phyloP scores from a whole-genome alignment of 1,140 invertebrate species.

The Sipha flava region DNA sequence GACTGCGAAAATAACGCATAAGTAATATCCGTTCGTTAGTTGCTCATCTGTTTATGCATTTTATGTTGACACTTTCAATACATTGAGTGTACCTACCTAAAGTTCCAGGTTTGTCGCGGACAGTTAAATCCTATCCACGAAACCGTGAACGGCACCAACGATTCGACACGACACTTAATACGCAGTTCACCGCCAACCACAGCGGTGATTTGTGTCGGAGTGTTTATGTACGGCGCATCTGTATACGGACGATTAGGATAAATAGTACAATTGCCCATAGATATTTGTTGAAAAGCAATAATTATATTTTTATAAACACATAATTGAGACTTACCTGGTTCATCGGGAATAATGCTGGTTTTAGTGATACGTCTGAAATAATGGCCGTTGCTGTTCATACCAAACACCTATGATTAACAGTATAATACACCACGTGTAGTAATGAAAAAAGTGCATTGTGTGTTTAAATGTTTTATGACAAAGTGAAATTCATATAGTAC shows the following conservation, averaged over 20 bases:
- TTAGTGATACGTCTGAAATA: not conserved
- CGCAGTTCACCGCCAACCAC: not conserved
- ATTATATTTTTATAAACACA: no score
- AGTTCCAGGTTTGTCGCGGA: not conserved
- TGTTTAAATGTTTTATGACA: not conserved
- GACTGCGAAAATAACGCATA: no score
- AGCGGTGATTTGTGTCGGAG: not conserved
- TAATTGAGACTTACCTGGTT: constrained; percentile 20
- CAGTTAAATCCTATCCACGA: not conserved
- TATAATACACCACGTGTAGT: not conserved
- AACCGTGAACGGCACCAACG: not conserved
- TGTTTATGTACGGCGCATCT: not conserved
- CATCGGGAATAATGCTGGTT: not conserved
- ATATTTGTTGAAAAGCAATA: no score
- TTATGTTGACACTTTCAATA: no score
- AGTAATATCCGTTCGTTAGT: no score
- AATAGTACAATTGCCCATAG: no score
- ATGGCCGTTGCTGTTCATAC: not conserved
- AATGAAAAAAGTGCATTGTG: no score
- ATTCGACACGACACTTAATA: not conserved
- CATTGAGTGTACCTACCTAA: no score
- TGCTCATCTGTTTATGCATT: no score
- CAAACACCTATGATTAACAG: constrained; percentile 10
- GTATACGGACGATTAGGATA: not conserved
- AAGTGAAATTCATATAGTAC: no score